Conservation (phyloP, 2,888 invertebrate species). For the Caenorhabditis zanzibari region DNA sequence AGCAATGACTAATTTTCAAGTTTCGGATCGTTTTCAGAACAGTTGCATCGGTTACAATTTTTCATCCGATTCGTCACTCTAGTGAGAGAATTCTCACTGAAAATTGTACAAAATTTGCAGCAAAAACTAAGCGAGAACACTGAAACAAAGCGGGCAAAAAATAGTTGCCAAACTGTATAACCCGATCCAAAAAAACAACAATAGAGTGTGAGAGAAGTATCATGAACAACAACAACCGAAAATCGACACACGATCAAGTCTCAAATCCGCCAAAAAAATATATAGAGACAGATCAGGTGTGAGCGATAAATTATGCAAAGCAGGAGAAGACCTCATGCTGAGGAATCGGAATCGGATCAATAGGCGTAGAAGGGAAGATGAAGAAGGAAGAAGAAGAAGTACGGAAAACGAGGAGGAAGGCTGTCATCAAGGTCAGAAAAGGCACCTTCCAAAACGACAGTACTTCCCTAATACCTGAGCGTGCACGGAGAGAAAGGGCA, state of each 20-base stretch:
- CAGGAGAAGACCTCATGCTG: slow-evolving; percentile 41
- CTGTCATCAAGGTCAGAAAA: slow-evolving; percentile 57
- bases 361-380: slow-evolving; percentile 53
- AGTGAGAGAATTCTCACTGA: too few relatives aligned
- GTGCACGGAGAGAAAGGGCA: slow-evolving; percentile 27
- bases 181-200: slow-evolving; percentile 44
- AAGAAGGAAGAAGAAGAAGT: slow-evolving; percentile 18
- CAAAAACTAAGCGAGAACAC: background rate
- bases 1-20: background rate
- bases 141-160: slow-evolving; percentile 2
- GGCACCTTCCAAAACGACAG: slow-evolving; percentile 15
- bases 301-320: slow-evolving; percentile 64
- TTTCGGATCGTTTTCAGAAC: background rate
- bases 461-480: slow-evolving; percentile 61
- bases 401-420: slow-evolving; percentile 16
- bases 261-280: slow-evolving; percentile 48
- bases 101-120: background rate
- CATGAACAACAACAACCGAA: slow-evolving; percentile 1
- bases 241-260: slow-evolving; percentile 37
- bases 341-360: slow-evolving; percentile 51
- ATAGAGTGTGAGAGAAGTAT: slow-evolving; percentile 39
- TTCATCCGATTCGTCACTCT: too few relatives aligned
- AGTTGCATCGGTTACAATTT: too few relatives aligned
- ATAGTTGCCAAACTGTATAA: slow-evolving; percentile 4
- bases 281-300: slow-evolving; percentile 52